Evolutionary conservation across 2,888 invertebrate genomes (phyloP).

Genomic region (Phaedon cochleariae): DNA sequence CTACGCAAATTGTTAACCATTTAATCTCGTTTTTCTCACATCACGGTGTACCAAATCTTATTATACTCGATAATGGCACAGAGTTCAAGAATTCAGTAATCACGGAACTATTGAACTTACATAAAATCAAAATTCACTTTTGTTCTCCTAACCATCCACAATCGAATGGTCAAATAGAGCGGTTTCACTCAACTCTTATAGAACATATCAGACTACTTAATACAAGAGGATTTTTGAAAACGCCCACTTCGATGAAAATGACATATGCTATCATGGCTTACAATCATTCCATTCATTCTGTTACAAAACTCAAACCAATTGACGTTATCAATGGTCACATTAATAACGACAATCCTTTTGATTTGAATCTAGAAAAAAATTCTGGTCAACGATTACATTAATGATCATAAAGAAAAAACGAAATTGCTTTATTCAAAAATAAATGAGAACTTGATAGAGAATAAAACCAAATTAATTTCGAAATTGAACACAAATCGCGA

Average conservation of each 20-base stretch:
- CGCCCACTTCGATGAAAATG: neutral
- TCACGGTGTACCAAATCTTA: slow-evolving; percentile 10
- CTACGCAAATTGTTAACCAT: too few species aligned
- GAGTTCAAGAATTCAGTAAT: slow-evolving; percentile 14
- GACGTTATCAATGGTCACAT: slow-evolving; percentile 16
- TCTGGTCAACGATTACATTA: too few species aligned
- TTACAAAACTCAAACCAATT: slow-evolving; percentile 15
- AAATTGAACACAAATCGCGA: too few species aligned
- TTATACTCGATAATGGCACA: neutral
- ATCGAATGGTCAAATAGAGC: slow-evolving; percentile 15
- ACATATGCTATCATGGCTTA: neutral
- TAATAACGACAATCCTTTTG: too few species aligned
- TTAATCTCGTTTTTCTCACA: slow-evolving; percentile 24
- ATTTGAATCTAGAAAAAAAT: too few species aligned
- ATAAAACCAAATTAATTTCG: too few species aligned
- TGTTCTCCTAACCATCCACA: slow-evolving; percentile 18
- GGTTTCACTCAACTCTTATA: slow-evolving; percentile 15
- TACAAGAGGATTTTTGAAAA: slow-evolving; percentile 9
- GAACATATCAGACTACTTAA: slow-evolving; percentile 12
- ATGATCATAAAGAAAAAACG: too few species aligned
- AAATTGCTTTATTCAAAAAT: too few species aligned
- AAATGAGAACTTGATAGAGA: too few species aligned
- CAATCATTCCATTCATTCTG: neutral
- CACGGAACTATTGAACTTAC: slow-evolving; percentile 11
- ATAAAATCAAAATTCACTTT: slow-evolving; percentile 21